Percentiles rank a stretch among this genome's conserved stretches.
Conservation (phyloP, 2,797 vertebrate genomes). For the Dipus sagitta region DNA sequence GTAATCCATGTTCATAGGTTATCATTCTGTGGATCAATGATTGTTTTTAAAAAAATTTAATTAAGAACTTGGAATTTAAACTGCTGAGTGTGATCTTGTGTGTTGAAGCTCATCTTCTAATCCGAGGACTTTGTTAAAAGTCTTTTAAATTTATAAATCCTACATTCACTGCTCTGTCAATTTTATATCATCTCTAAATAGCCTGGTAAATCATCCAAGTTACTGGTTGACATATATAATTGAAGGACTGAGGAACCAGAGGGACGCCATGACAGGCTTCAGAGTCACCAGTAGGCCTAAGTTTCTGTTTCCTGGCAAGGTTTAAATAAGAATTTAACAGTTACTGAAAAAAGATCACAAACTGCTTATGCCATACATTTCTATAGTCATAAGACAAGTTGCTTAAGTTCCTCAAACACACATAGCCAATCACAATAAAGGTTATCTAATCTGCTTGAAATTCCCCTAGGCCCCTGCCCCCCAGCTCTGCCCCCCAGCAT, state of each 20-base stretch:
- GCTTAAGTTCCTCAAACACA: too few relatives aligned
- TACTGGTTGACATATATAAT: not conserved
- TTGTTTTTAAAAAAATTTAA: not conserved
- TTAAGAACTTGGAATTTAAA: conserved; percentile 25
- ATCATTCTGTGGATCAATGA: not conserved
- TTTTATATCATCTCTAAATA: not conserved
- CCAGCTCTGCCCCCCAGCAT: too few relatives aligned
- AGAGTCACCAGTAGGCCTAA: too few relatives aligned
- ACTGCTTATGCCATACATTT: too few relatives aligned
- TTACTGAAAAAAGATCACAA: too few relatives aligned
- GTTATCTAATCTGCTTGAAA: too few relatives aligned
- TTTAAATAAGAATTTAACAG: too few relatives aligned
- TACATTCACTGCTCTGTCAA: not conserved
- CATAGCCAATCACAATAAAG: too few relatives aligned
- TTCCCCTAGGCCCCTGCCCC: too few relatives aligned
- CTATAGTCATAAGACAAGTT: too few relatives aligned
- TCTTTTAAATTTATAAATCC: not conserved
- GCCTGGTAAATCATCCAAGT: not conserved
- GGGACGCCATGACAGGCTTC: not conserved
- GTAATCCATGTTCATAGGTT: not conserved
- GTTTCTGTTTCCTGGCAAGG: too few relatives aligned
- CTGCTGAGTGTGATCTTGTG: not conserved
- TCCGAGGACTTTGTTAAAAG: not conserved
- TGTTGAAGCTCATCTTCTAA: not conserved
- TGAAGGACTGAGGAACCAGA: too few relatives aligned